Evolutionary conservation across 2,888 invertebrate species (phyloP).

Genomic region (Synergus umbraculus): DNA sequence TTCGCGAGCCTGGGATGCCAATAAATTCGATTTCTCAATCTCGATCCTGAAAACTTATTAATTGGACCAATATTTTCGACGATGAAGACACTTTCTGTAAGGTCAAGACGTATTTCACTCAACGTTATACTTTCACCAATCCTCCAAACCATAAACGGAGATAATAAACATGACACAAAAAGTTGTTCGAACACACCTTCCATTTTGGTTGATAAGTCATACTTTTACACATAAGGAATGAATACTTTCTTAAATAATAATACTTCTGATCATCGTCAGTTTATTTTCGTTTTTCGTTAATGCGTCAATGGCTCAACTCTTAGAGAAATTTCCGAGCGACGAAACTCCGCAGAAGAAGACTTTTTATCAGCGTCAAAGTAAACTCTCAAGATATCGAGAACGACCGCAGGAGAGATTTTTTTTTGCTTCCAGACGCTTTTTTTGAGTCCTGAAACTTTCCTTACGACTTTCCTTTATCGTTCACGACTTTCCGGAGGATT

Average conservation of each 20-base stretch:
- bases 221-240: not conserved
- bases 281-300: not conserved
- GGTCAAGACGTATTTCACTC: conserved; percentile 15
- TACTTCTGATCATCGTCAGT: not conserved
- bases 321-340: not conserved
- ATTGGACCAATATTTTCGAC: conserved; percentile 16
- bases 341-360: conserved; percentile 11
- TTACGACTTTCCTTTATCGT: conserved; percentile 11
- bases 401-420: not conserved
- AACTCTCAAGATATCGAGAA: conserved; percentile 4
- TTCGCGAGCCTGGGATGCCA: conserved; percentile 3
- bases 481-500: not conserved
- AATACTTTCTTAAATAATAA: not conserved
- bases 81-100: conserved; percentile 30
- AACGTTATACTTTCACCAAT: conserved; percentile 22
- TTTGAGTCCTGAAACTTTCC: conserved; percentile 5
- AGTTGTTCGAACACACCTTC: conserved; percentile 15
- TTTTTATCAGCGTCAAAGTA: conserved; percentile 1
- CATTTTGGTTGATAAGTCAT: conserved; percentile 2
- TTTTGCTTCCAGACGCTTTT: conserved; percentile 9
- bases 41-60: conserved; percentile 30
- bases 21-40: conserved; percentile 34
- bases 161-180: conserved; percentile 7
- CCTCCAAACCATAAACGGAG: conserved; percentile 13
- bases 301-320: not conserved